Evolutionary conservation across 2,888 invertebrate genomes (phyloP), one percentile per base, ranked within the genome.

Genomic region (Sisyra terminalis): DNA sequence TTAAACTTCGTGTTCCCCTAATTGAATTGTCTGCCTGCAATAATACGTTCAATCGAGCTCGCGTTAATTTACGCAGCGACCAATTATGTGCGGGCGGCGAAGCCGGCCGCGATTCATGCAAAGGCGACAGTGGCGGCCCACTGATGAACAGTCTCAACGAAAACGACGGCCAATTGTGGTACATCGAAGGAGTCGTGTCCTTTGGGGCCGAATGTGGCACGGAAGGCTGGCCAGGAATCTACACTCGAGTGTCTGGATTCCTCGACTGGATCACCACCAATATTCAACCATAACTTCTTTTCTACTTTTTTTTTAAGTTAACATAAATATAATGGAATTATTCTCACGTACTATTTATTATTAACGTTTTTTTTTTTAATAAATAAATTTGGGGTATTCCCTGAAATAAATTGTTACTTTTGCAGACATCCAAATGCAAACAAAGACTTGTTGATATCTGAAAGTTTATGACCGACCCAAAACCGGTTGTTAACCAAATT

Each of bases 81-180:
- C 78, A 79, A 52, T 53, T 83, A 1, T 84, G 83, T 52, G 81
- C 80, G 8, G 84, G 84, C 2, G 79, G 79, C 1, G 66, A 67
- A 30, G 69, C 64, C 44, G 70, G 71, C 3, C 69, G 75, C 51
- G 84, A 84, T 52, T 75, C 81, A 0, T 85, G 85, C 52, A 67
- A 65, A 11, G 84, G 84, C 0, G 84, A 84, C 51, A 82, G 81
- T 1, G 85, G 85, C 1, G 83, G 83, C 3, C 83, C 85, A 0
- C 59, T 85, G 4, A 83, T 84, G 81, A 64, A 58, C 48, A 57
- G 58, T 35, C 60, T 61, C 48, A 54, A 55, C 1, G 16, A 30
- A 24, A 60, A 52, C 38, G 63, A 61, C 18, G 58, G 63, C 1
- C 11, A 24, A 8, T 60, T 67, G 0, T 76, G 74, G 72, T 70